These are phyloP conservation scores for Trachelus troglodyta DNA, from an alignment of 2,888 invertebrate genomes.

Conservation along the genomic window DNA sequence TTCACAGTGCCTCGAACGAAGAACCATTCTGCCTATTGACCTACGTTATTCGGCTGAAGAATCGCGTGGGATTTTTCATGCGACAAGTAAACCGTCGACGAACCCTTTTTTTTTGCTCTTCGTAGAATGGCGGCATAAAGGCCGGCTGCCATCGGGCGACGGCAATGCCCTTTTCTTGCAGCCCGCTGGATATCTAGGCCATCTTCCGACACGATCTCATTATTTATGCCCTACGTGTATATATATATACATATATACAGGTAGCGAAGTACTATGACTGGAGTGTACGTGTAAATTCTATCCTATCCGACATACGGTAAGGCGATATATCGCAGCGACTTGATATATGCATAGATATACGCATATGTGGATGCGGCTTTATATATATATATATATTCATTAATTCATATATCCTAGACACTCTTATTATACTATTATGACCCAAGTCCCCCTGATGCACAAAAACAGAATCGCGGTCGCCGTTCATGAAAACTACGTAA, in stretches of 20 bases:
- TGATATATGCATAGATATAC: background rate
- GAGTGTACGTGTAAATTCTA: background rate
- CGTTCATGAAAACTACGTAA: background rate
- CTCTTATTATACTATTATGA: background rate
- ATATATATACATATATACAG: conserved; percentile 5
- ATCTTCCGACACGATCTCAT: conserved; percentile 57
- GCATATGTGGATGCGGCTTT: background rate
- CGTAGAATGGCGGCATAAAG: conserved; percentile 6
- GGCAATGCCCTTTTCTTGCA: conserved; percentile 55
- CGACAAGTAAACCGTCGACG: conserved; percentile 30
- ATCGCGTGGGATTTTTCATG: conserved; percentile 39
- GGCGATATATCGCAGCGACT: background rate
- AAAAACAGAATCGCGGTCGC: background rate
- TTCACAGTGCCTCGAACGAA: background rate
- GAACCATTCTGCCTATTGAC: background rate
- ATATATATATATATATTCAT: background rate
- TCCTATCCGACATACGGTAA: background rate
- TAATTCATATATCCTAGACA: background rate
- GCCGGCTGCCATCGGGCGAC: conserved; percentile 34
- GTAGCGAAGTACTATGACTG: conserved; percentile 28
- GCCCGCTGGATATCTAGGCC: conserved; percentile 57
- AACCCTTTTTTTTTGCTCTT: conserved; percentile 41
- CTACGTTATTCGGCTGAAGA: background rate
- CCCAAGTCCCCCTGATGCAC: background rate
- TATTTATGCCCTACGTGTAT: conserved; percentile 40